phyloP scores from a whole-genome alignment of 2,888 invertebrate species.

The Apotomis turbidana region DNA sequence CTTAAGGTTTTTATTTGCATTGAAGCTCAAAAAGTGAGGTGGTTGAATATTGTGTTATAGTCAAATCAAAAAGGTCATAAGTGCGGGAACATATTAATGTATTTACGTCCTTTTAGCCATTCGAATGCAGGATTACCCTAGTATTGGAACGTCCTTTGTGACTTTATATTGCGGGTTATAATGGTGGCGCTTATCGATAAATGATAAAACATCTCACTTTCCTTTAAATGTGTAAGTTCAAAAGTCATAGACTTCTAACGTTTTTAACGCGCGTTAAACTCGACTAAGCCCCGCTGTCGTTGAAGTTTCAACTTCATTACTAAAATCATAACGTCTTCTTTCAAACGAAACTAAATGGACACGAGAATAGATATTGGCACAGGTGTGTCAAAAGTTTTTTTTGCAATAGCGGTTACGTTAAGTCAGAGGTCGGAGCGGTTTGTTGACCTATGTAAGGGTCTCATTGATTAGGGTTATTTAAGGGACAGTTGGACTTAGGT shows the following conservation, averaged over 20 bases:
- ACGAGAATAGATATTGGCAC: conserved; percentile 10
- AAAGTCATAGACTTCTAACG: too few species aligned
- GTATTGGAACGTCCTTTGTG: not conserved
- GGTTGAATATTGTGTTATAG: not conserved
- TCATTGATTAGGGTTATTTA: conserved; percentile 25
- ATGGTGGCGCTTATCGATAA: too few species aligned
- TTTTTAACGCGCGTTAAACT: too few species aligned
- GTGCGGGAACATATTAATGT: not conserved
- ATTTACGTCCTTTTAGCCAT: not conserved
- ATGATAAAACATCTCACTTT: too few species aligned
- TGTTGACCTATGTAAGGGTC: conserved; percentile 49
- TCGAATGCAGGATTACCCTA: not conserved
- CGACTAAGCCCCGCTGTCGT: not conserved
- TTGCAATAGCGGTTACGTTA: conserved; percentile 27
- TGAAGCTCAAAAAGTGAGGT: not conserved
- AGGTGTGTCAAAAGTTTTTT: conserved; percentile 42
- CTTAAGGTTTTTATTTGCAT: not conserved
- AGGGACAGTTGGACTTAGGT: not conserved
- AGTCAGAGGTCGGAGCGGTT: conserved; percentile 51
- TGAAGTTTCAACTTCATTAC: not conserved
- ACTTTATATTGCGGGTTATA: not conserved
- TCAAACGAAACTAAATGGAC: not conserved
- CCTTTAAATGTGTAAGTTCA: too few species aligned
- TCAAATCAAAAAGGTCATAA: not conserved
- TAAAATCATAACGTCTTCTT: not conserved